phyloP scores from a whole-genome alignment of 1,140 invertebrate genomes.

The Neodiprion pinetum region DNA sequence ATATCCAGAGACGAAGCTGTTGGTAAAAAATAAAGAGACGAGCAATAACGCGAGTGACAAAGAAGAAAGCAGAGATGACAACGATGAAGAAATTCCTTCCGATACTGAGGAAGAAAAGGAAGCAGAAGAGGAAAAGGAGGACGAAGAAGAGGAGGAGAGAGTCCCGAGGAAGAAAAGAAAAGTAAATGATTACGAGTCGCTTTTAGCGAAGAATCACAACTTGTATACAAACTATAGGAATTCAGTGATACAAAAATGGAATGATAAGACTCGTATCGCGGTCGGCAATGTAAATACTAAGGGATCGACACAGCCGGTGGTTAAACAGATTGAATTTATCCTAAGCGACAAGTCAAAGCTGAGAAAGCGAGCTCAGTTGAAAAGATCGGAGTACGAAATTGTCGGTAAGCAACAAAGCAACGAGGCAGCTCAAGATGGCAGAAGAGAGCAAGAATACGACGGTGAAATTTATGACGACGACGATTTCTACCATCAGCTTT shows the following conservation, averaged over 20 bases:
- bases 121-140: constrained; percentile 54
- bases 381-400: constrained; percentile 77
- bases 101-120: constrained; percentile 58
- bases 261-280: constrained; percentile 83
- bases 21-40: constrained; percentile 43
- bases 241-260: constrained; percentile 87
- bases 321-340: constrained; percentile 89
- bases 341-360: constrained; percentile 80
- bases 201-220: constrained; percentile 70
- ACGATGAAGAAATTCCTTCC: constrained; percentile 61
- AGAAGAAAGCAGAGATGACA: constrained; percentile 46
- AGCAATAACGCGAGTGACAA: constrained; percentile 29
- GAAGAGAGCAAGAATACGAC: constrained; percentile 72
- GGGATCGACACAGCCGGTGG: constrained; percentile 75
- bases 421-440: constrained; percentile 49
- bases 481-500: constrained; percentile 94
- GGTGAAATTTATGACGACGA: constrained; percentile 94
- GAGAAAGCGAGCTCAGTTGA: constrained; percentile 80
- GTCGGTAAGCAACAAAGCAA: constrained; percentile 65
- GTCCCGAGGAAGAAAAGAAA: constrained; percentile 67
- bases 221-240: constrained; percentile 77
- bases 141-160: constrained; percentile 52
- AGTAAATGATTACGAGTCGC: constrained; percentile 67
- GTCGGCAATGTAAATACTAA: constrained; percentile 67
- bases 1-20: constrained; percentile 70